Conservation (phyloP, 2,888 invertebrate species). For the Caenorhabditis sp. region DNA sequence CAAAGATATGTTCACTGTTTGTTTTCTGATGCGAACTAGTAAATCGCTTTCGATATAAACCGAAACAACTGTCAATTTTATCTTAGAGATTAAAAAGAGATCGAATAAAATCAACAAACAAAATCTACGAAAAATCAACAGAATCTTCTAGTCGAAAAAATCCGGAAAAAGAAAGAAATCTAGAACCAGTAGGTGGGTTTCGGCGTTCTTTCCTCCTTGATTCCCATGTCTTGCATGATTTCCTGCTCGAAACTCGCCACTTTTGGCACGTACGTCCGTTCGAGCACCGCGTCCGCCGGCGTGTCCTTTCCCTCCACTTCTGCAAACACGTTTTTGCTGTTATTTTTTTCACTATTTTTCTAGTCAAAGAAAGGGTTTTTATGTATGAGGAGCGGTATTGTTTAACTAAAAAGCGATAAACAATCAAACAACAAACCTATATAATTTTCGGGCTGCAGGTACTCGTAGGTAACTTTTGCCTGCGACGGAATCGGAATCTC, state of each 20-base stretch:
- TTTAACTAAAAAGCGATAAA: not conserved
- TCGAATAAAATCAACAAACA: conserved; percentile 30
- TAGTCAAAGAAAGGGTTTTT: not conserved
- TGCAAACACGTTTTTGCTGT: too few species aligned
- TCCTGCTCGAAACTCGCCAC: conserved; percentile 75
- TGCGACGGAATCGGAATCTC: conserved; percentile 76
- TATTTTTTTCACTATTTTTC: conserved; percentile 2
- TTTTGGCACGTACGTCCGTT: conserved; percentile 74
- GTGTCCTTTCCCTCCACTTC: conserved; percentile 76
- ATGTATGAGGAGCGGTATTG: too few species aligned
- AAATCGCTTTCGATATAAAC: too few species aligned
- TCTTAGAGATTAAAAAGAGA: conserved; percentile 14
- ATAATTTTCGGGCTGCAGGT: conserved; percentile 71
- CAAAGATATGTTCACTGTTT: too few species aligned
- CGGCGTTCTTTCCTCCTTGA: conserved; percentile 58
- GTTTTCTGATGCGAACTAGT: too few species aligned
- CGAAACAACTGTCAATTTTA: not conserved
- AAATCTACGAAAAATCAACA: conserved; percentile 4
- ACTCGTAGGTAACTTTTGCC: conserved; percentile 76
- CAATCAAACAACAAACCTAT: conserved; percentile 62
- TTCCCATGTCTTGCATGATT: conserved; percentile 70
- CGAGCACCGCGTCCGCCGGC: conserved; percentile 67
- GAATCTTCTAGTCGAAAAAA: conserved; percentile 7
- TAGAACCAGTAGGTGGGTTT: conserved; percentile 67
- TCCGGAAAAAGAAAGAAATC: not conserved